Base-by-base conservation (phyloP, 2,797 vertebrate genomes). In the Aratinga solstitialis region DNA sequence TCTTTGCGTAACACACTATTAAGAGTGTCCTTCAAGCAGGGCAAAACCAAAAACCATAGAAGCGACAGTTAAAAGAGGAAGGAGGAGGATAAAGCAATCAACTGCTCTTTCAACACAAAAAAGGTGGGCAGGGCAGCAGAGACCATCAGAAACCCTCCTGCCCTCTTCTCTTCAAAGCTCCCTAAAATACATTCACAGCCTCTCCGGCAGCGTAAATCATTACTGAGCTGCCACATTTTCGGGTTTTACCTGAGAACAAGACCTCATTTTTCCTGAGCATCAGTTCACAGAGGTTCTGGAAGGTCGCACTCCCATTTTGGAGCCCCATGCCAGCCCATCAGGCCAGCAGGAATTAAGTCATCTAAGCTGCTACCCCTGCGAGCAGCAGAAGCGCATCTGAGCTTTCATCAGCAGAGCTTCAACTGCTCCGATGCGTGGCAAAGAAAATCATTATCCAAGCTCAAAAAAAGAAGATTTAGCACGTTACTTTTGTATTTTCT, bases 391-490 rank as follows among this genome's bases (percentile, higher is more conserved):
- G 15, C 32, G 3, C 71, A 27, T 18, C 29, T n/a, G 38, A 22
- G 15, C 22, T 32, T 32, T 5, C 15, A 23, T 11, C 45, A 47
- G 13, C 29, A 38, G 8, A 58, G 38, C 15, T n/a, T 38, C 32
- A 30, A 47, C 40, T 63, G 42, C 13, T 30, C 19, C 21, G 1
- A 27, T 1, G 2, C 4, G 1, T 4, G 36, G 1, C 6, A 19
- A 24, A 22, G 17, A 3, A 61, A 30, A 24, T 17, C 10, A 7
- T 30, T 24, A 32, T 1, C 40, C 26, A 32, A 56, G 13, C 51
- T 66, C 48, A 19, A 20, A 51, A 65, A 38, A 45, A 18, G 34
- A 34, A 18, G 21, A 45, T 66, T 30, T 4, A 27, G 34, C 27
- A 3, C 23, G 16, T 16, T 12, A 50, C 20, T 45, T 42, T 13